Conservation (phyloP, 2,113 vertebrate species). For the Cephalopholis sonnerati region DNA sequence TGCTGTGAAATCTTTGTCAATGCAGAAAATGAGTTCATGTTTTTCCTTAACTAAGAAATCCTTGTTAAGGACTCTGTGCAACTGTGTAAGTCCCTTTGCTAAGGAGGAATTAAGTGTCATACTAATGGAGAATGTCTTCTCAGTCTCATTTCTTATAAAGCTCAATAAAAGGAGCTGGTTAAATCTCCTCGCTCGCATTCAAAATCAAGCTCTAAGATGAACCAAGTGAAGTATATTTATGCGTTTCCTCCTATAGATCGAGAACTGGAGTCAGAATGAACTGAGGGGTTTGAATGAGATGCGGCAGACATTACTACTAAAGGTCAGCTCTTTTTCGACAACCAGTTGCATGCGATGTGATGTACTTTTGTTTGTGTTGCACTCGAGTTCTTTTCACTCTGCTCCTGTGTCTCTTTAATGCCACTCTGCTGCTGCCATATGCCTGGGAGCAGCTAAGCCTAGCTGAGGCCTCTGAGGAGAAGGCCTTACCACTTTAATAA, state of each 20-base stretch:
- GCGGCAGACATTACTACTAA: neutral
- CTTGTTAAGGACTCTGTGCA: too few species aligned
- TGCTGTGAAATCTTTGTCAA: too few species aligned
- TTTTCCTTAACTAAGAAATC: too few species aligned
- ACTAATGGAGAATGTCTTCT: too few species aligned
- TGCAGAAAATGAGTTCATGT: too few species aligned
- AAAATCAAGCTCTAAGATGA: neutral
- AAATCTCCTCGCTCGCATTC: conserved; percentile 9
- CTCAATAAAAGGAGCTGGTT: neutral
- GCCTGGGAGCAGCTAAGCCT: conserved; percentile 63
- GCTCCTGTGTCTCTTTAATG: conserved; percentile 41
- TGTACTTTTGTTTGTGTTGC: neutral
- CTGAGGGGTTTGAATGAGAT: neutral
- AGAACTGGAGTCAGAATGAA: neutral
- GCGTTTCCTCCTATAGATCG: neutral
- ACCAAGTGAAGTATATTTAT: neutral
- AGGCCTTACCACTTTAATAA: conserved; percentile 62
- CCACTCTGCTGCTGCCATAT: conserved; percentile 60
- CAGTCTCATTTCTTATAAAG: neutral
- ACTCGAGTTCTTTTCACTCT: neutral
- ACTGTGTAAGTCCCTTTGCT: too few species aligned
- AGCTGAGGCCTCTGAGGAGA: conserved; percentile 51
- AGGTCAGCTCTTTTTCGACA: conserved; percentile 25
- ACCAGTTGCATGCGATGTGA: neutral
- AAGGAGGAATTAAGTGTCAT: too few species aligned